phyloP scores from a whole-genome alignment of 2,888 invertebrate species.

The Sialis lutaria region DNA sequence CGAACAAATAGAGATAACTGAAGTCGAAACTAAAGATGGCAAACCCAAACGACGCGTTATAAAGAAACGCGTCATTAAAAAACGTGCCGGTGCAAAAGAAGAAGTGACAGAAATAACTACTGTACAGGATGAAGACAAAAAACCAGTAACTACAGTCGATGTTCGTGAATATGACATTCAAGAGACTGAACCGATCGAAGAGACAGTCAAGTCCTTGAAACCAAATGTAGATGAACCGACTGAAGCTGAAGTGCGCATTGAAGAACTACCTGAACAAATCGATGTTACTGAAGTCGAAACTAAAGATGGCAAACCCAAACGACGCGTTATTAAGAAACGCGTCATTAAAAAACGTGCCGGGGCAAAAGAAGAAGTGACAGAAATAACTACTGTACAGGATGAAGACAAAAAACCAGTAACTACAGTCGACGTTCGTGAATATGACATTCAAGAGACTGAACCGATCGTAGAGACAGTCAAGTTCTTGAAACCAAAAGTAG shows the following conservation, averaged over 20 bases:
- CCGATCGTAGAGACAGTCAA: slow-evolving; percentile 12
- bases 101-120: slow-evolving; percentile 22
- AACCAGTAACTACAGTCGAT: slow-evolving; percentile 16
- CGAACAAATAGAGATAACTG: slow-evolving; percentile 14
- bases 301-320: slow-evolving; percentile 16
- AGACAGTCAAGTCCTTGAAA: slow-evolving; percentile 16
- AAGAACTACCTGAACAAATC: slow-evolving; percentile 18
- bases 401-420: slow-evolving; percentile 26
- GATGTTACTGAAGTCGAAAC: slow-evolving; percentile 12
- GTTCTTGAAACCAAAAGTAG: slow-evolving; percentile 8
- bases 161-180: slow-evolving; percentile 11
- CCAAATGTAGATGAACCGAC: slow-evolving; percentile 13
- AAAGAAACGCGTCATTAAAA: slow-evolving; percentile 21
- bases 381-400: slow-evolving; percentile 27
- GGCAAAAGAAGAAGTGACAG: slow-evolving; percentile 21
- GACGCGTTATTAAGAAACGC: slow-evolving; percentile 15
- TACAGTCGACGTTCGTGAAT: slow-evolving; percentile 18
- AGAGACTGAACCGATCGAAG: slow-evolving; percentile 14
- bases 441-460: slow-evolving; percentile 14
- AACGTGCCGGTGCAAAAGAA: slow-evolving; percentile 18
- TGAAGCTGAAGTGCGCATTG: slow-evolving; percentile 13
- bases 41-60: slow-evolving; percentile 16
- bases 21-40: slow-evolving; percentile 11
- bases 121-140: slow-evolving; percentile 18
- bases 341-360: slow-evolving; percentile 15